Conservation (phyloP, 2,797 vertebrate species). For the Phoxinus dragarum region DNA sequence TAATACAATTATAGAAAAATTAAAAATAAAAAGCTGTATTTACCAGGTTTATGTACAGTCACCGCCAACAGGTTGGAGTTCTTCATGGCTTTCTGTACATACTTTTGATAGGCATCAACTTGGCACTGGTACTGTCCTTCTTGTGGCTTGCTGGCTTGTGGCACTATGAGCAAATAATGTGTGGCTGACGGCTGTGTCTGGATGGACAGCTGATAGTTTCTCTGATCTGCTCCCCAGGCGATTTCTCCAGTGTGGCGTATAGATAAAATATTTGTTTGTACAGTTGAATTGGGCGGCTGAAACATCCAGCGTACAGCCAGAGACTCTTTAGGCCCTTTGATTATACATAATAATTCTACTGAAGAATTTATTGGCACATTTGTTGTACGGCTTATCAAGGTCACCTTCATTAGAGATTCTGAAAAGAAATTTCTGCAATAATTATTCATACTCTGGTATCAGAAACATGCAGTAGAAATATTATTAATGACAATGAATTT, state of each 20-base stretch:
- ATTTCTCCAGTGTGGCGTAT: conserved; percentile 67
- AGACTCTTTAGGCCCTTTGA: conserved; percentile 62
- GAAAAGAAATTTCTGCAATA: conserved; percentile 22
- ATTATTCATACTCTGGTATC: not conserved
- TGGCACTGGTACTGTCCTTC: conserved; percentile 72
- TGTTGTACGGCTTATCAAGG: conserved; percentile 62
- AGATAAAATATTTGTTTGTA: conserved; percentile 67
- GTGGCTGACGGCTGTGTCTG: not conserved
- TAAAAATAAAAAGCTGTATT: not conserved
- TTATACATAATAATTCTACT: conserved; percentile 68
- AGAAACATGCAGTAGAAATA: not conserved
- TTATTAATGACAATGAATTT: not conserved
- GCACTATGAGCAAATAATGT: conserved; percentile 64
- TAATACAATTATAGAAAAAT: not conserved
- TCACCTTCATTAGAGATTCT: conserved; percentile 67
- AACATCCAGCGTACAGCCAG: conserved; percentile 75
- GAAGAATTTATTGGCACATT: conserved; percentile 55
- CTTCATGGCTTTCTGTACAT: conserved; percentile 60
- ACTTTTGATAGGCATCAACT: conserved; percentile 66
- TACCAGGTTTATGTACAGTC: conserved; percentile 72
- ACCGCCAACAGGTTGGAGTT: conserved; percentile 68
- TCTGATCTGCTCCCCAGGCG: conserved; percentile 68
- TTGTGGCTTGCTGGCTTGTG: conserved; percentile 66
- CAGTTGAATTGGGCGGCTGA: conserved; percentile 11
- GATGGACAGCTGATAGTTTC: conserved; percentile 72